Conservation (phyloP, 2,797 vertebrate genomes). For the Kryptolebias ocellatus region DNA sequence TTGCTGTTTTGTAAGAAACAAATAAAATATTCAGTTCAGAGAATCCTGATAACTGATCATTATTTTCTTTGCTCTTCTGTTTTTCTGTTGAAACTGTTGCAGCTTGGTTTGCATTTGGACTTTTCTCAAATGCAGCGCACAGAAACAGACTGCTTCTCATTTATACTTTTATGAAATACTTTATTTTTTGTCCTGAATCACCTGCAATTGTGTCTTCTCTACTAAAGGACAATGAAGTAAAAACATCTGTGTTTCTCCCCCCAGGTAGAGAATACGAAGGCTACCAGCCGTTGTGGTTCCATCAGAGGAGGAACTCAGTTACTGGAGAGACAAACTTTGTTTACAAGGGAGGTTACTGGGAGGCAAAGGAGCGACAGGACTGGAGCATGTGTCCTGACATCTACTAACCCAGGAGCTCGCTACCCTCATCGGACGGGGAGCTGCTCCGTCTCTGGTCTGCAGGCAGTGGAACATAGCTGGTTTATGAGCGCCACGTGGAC, state of each 20-base stretch:
- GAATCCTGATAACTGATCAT: slow-evolving; percentile 9
- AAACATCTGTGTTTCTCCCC: slow-evolving; percentile 26
- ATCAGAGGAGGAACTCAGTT: slow-evolving; percentile 87
- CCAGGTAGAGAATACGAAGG: slow-evolving; percentile 89
- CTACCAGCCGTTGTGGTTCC: slow-evolving; percentile 93
- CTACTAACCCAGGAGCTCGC: slow-evolving; percentile 85
- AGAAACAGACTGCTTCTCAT: slow-evolving; percentile 42
- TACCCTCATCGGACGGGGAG: slow-evolving; percentile 55
- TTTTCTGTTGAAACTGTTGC: slow-evolving; percentile 21
- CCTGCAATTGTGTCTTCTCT: slow-evolving; percentile 52
- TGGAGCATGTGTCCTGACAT: slow-evolving; percentile 92
- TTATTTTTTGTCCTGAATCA: slow-evolving; percentile 31
- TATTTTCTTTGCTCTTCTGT: slow-evolving; percentile 19
- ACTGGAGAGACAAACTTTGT: slow-evolving; percentile 91
- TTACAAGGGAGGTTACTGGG: slow-evolving; percentile 98
- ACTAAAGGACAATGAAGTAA: not conserved
- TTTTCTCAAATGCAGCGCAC: slow-evolving; percentile 40
- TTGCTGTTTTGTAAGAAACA: slow-evolving; percentile 8
- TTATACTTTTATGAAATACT: slow-evolving; percentile 25
- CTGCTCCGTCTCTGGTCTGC: slow-evolving; percentile 44
- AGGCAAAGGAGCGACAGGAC: slow-evolving; percentile 91
- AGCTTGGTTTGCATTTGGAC: slow-evolving; percentile 37
- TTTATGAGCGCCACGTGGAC: slow-evolving; percentile 55
- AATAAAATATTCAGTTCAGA: slow-evolving; percentile 1
- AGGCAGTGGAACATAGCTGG: slow-evolving; percentile 34